Percentiles rank a stretch among this genome's conserved stretches.
phyloP scores from a whole-genome alignment of 2,113 vertebrate genomes.

The Neotragus moschatus region DNA sequence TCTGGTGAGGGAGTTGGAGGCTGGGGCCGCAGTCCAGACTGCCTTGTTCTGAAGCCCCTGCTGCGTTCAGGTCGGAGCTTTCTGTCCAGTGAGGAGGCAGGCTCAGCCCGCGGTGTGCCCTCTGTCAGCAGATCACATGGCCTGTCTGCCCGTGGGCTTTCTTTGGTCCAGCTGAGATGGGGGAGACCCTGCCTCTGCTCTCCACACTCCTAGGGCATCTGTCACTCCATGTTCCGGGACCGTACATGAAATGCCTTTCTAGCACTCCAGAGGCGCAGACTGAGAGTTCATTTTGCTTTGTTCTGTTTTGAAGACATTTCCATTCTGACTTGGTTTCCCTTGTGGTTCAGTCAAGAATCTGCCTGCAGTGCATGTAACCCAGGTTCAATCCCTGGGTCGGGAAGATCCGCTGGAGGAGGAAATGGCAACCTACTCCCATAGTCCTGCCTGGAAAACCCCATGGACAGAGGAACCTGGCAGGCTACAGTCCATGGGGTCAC shows the following conservation, averaged over 20 bases:
- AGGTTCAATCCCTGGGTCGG: background rate
- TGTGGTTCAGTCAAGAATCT: background rate
- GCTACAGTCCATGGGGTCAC: background rate
- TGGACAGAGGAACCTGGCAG: background rate
- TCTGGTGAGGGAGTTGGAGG: background rate
- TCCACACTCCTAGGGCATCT: background rate
- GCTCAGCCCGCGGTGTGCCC: fast-evolving
- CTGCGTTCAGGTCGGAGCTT: background rate
- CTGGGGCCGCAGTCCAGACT: fast-evolving
- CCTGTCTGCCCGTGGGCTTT: background rate
- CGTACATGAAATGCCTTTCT: background rate
- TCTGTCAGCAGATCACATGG: background rate
- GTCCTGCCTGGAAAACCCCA: background rate
- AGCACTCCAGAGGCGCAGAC: background rate
- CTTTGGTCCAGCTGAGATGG: background rate
- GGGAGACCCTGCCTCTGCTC: background rate
- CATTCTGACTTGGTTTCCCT: background rate
- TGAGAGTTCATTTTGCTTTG: background rate
- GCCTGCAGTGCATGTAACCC: background rate
- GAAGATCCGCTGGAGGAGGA: background rate
- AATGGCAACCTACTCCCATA: background rate
- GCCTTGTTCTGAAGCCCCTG: background rate
- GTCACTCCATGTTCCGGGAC: background rate
- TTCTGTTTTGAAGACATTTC: background rate
- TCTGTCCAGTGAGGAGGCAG: background rate